Evolutionary conservation across 2,888 invertebrate species (phyloP), one percentile per base, ranked within the genome.

Genomic region (Rutpela maculata): DNA sequence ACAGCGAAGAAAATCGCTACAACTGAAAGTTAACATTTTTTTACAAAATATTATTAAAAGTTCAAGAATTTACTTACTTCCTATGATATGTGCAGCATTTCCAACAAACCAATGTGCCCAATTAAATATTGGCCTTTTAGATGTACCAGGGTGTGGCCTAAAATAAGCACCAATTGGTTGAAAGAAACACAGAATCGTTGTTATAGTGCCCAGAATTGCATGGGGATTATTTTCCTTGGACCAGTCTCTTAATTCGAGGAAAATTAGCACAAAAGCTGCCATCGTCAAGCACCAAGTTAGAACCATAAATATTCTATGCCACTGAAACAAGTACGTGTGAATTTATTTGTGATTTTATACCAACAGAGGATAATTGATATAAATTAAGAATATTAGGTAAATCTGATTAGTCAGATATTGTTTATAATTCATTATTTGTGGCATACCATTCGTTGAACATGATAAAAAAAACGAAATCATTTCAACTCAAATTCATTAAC

Each of bases 1-100:
- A 97, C 95, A 57, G 98, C 97, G 87, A 98, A 95, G 93, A 98
- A 98, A 85, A 99, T 96, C 69, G 97, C 95, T 15, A 97, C 95
- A 90, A 98, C 98, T 98, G 91, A 11, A 93, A 92, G 75, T 35
- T 79, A 78, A 77, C 10, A 38, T 26, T 15, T 75, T 22, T 31
- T n/a, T 63, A 55, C 71, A 70, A 19, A 18, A 63, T 31, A 15
- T 2, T 31, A 17, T 18, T 62, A 17, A 18, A 17, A 43, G n/a
- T 18, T 18, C 6, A 26, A 35, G 22, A 69, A n/a, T 50, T 38
- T 11, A 93, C 95, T 92, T 90, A 97, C 97, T 95, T 89, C 94
- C 96, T 84, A 97, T 91, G 82, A 97, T 96, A 86, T 97, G 97
- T 0, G 97, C 96, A 0, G 93, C 90, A 89, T 98, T 98, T 60